Conservation (phyloP, 2,113 vertebrate species). For the Scomber scombrus region DNA sequence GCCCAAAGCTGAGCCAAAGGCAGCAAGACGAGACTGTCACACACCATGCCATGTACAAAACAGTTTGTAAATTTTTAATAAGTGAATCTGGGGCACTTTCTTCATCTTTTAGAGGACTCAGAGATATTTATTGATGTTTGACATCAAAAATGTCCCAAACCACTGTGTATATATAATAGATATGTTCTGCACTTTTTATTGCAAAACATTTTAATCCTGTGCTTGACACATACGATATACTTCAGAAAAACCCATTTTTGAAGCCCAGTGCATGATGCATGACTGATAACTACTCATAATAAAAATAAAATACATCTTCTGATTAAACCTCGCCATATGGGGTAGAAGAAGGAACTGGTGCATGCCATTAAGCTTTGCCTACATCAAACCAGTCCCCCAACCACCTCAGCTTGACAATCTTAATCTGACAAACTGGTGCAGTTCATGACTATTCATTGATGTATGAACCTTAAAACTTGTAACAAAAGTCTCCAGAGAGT, state of each 20-base stretch:
- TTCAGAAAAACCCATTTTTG: conserved; percentile 9
- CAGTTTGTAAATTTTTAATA: conserved; percentile 59
- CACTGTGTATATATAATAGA: conserved; percentile 28
- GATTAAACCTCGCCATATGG: conserved; percentile 49
- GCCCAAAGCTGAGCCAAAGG: conserved; percentile 43
- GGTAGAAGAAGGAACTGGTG: conserved; percentile 9
- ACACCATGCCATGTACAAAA: conserved; percentile 52
- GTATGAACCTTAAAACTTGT: conserved; percentile 64
- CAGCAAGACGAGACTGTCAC: conserved; percentile 36
- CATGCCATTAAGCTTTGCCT: conserved; percentile 37
- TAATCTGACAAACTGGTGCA: conserved; percentile 64
- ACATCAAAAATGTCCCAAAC: conserved; percentile 38
- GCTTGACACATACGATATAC: conserved; percentile 11
- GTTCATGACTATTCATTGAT: conserved; percentile 58
- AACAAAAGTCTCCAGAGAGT: conserved; percentile 59
- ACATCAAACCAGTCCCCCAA: conserved; percentile 55
- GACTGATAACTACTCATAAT: conserved; percentile 40
- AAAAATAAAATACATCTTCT: conserved; percentile 36
- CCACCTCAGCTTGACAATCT: conserved; percentile 41
- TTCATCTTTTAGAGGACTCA: conserved; percentile 38
- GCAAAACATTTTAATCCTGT: conserved; percentile 16
- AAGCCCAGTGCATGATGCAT: conserved; percentile 1
- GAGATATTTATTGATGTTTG: conserved; percentile 38
- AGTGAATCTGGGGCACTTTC: conserved; percentile 53
- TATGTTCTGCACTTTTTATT: conserved; percentile 12